A percentile compares a stretch with the other conserved stretches of the same genome.
Conservation (phyloP, 2,113 vertebrate genomes). For the Tyrannus savana region DNA sequence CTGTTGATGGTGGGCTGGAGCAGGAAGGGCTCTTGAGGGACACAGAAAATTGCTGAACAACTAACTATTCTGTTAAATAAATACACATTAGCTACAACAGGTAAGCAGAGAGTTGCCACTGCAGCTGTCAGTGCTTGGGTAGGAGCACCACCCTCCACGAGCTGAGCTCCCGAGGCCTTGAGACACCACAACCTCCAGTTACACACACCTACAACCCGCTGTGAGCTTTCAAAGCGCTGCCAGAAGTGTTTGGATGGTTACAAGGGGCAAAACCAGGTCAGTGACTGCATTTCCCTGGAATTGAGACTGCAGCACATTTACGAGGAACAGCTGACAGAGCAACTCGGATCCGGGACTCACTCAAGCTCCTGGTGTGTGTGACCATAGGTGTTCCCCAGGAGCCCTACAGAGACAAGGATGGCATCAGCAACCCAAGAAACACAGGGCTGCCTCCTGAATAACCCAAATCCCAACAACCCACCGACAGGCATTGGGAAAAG, state of each 20-base stretch:
- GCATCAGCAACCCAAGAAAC: not conserved
- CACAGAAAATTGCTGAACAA: not conserved
- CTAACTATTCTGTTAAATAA: not conserved
- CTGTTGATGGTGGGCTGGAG: not conserved
- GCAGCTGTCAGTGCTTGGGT: not conserved
- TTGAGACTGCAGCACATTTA: not conserved
- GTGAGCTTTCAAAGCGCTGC: rapidly evolving
- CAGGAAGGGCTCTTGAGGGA: not conserved
- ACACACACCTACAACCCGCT: rapidly evolving
- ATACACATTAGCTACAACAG: not conserved
- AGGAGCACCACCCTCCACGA: rapidly evolving
- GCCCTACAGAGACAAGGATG: not conserved
- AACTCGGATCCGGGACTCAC: rapidly evolving
- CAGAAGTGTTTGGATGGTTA: not conserved
- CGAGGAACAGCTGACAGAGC: not conserved
- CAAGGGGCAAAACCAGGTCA: not conserved
- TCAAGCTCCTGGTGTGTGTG: not conserved
- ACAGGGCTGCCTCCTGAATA: not conserved
- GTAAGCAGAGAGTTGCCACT: not conserved
- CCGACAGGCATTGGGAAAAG: rapidly evolving
- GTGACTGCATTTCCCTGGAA: not conserved
- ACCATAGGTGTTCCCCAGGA: rapidly evolving
- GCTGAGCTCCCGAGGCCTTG: rapidly evolving
- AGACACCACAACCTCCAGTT: not conserved
- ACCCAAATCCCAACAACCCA: not conserved